These are phyloP conservation scores for Rutilus rutilus DNA, from an alignment of 2,113 vertebrate genomes.

Conservation along the genomic window DNA sequence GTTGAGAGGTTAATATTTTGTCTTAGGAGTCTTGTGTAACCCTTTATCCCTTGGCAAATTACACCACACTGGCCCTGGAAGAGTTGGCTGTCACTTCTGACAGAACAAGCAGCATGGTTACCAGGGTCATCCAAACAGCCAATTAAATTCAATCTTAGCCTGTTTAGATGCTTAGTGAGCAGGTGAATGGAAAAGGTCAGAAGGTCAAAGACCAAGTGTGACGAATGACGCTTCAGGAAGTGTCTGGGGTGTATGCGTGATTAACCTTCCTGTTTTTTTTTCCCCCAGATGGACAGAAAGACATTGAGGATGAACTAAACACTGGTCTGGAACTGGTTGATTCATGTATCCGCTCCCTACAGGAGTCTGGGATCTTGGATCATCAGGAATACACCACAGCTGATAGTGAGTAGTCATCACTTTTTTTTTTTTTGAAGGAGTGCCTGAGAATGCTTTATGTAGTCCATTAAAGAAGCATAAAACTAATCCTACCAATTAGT, in stretches of 20 bases:
- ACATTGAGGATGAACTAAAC: slow-evolving; percentile 97
- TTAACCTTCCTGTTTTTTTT: slow-evolving; percentile 13
- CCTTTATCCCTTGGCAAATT: slow-evolving; percentile 28
- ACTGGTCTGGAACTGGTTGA: slow-evolving; percentile 97
- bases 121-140: slow-evolving; percentile 18
- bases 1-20: slow-evolving; percentile 21
- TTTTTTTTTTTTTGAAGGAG: background rate
- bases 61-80: slow-evolving; percentile 14
- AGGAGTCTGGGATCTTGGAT: slow-evolving; percentile 97
- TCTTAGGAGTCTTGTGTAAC: slow-evolving; percentile 39
- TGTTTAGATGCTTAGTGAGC: background rate
- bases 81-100: slow-evolving; percentile 26
- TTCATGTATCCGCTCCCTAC: slow-evolving; percentile 95
- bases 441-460: background rate
- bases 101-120: slow-evolving; percentile 6
- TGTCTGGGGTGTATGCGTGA: background rate
- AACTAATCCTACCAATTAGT: slow-evolving; percentile 10
- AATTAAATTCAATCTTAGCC: slow-evolving; percentile 29
- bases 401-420: slow-evolving; percentile 83
- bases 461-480: background rate
- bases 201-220: background rate
- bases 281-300: slow-evolving; percentile 90
- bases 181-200: background rate
- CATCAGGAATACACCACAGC: slow-evolving; percentile 84
- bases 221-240: background rate